Percentiles rank a stretch among this genome's conserved stretches.
phyloP scores from a whole-genome alignment of 2,797 vertebrate genomes.

The Argyrosomus regius region DNA sequence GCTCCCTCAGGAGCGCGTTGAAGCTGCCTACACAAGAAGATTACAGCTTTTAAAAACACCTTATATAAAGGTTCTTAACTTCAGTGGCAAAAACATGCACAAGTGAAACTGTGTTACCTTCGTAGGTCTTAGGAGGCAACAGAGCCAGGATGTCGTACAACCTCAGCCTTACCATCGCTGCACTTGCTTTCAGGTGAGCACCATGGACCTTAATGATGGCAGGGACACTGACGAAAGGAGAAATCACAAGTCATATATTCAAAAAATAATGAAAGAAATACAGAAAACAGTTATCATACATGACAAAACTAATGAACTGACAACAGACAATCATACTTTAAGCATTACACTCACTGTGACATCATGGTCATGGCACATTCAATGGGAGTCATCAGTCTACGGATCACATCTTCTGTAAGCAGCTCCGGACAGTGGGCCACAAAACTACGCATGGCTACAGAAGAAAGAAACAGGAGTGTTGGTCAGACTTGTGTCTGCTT shows the following conservation, averaged over 20 bases:
- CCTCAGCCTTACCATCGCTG: conserved; percentile 98
- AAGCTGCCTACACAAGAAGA: conserved; percentile 90
- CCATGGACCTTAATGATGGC: conserved; percentile 98
- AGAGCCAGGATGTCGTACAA: conserved; percentile 98
- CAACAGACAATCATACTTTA: background rate
- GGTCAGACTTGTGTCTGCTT: background rate
- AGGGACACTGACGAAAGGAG: conserved; percentile 87
- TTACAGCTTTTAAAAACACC: conserved; percentile 15
- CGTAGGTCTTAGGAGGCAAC: conserved; percentile 97
- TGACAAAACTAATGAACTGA: background rate
- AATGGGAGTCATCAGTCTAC: conserved; percentile 97
- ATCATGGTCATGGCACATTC: conserved; percentile 99
- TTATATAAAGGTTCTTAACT: background rate
- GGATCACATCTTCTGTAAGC: conserved; percentile 97
- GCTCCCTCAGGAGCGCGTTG: conserved; percentile 94
- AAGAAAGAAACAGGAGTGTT: conserved; percentile 13
- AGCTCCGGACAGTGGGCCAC: conserved; percentile 99
- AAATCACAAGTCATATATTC: background rate
- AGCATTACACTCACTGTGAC: conserved; percentile 93
- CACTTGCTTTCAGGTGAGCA: conserved; percentile 98
- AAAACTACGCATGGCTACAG: conserved; percentile 97
- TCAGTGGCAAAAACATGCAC: background rate
- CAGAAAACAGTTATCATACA: background rate
- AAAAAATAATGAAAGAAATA: background rate
- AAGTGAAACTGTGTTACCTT: conserved; percentile 87